phyloP scores from a whole-genome alignment of 2,888 invertebrate species.

The Urechis unicinctus region DNA sequence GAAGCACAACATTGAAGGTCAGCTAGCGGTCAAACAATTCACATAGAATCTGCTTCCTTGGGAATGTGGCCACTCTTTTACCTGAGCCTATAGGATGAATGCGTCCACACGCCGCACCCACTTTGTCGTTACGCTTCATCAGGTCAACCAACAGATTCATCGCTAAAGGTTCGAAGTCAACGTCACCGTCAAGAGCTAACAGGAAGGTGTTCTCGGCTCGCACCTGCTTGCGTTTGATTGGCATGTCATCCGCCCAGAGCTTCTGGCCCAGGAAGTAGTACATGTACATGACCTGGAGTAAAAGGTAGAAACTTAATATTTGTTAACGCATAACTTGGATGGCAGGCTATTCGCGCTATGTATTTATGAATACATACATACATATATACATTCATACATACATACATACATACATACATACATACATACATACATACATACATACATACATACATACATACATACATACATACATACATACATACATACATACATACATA shows the following conservation, averaged over 20 bases:
- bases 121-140: conserved; percentile 93
- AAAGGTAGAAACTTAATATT: neutral
- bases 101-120: conserved; percentile 95
- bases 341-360: neutral
- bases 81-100: conserved; percentile 93
- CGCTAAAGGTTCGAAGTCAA: conserved; percentile 93
- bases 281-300: conserved; percentile 92
- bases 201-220: conserved; percentile 88
- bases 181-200: conserved; percentile 92
- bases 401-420: too few species aligned
- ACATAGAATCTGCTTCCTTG: neutral
- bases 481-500: too few species aligned
- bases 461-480: too few species aligned
- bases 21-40: neutral
- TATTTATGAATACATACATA: neutral
- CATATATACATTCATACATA: too few species aligned
- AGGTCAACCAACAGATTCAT: conserved; percentile 90
- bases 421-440: too few species aligned
- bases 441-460: too few species aligned
- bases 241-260: conserved; percentile 66
- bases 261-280: conserved; percentile 95
- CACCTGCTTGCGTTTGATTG: neutral
- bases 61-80: conserved; percentile 26
- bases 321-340: neutral
- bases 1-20: conserved; percentile 3